These are phyloP conservation scores for Drosophila hydei DNA, from an alignment of 1,140 invertebrate genomes.

Conservation along the genomic window DNA sequence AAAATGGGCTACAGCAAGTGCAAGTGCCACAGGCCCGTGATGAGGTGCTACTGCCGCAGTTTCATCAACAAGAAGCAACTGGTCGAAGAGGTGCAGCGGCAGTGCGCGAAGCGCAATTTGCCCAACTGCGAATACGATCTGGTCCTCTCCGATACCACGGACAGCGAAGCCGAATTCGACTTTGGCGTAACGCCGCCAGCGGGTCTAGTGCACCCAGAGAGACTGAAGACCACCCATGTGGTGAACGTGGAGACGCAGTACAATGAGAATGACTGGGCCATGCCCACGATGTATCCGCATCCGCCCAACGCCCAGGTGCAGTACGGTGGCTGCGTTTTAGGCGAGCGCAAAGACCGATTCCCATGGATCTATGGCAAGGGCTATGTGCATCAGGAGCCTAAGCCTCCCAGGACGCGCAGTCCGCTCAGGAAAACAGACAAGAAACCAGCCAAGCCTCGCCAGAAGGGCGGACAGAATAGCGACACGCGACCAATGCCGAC, in stretches of 20 bases:
- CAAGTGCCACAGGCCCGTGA: conserved; percentile 66
- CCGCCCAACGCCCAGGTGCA: conserved; percentile 56
- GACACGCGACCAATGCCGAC: neutral
- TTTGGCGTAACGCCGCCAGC: conserved; percentile 81
- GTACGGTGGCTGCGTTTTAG: conserved; percentile 55
- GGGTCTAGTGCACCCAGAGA: conserved; percentile 69
- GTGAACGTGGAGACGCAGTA: conserved; percentile 69
- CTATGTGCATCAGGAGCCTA: conserved; percentile 48
- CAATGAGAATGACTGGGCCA: conserved; percentile 69
- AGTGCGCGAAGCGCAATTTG: conserved; percentile 54
- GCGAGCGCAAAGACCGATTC: conserved; percentile 48
- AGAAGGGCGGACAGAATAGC: conserved; percentile 29
- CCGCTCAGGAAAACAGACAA: conserved; percentile 43
- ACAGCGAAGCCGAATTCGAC: conserved; percentile 76
- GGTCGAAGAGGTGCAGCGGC: conserved; percentile 47
- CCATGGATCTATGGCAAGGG: conserved; percentile 67
- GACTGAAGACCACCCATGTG: conserved; percentile 45
- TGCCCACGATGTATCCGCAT: conserved; percentile 52
- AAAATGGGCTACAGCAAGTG: conserved; percentile 75
- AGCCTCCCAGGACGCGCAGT: conserved; percentile 53
- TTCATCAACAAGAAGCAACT: conserved; percentile 76
- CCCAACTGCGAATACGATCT: conserved; percentile 43
- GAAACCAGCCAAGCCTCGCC: conserved; percentile 7
- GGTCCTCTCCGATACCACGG: conserved; percentile 69
- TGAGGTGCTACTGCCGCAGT: conserved; percentile 68